Evolutionary conservation across 2,113 vertebrate genomes (phyloP), one percentile per base, ranked within the genome.

Genomic region (Trematomus loennbergii): DNA sequence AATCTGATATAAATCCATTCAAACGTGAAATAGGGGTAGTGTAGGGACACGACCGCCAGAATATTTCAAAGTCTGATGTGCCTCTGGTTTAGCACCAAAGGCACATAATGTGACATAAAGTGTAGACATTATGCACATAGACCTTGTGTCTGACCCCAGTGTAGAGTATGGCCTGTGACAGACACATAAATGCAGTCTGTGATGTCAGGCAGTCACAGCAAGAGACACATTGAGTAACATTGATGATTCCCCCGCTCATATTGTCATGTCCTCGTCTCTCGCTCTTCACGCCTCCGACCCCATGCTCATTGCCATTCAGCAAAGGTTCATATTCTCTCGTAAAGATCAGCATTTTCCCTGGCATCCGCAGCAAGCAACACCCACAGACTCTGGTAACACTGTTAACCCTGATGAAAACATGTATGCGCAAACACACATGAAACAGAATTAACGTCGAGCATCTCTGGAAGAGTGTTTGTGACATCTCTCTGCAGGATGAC

Each of bases 121-220:
- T 62, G 75, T 40, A 58, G 50, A 57, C 52, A 59, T 85, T 77
- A 88, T 73, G 68, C 68, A 75, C 64, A 78, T 25, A 80, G n/a
- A 73, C 80, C 78, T 85, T 82, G 69, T 43, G 18, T 78, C 29
- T 77, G 81, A 84, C 75, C 86, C 70, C 45, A 12, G 48, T 68
- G 65, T 61, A 22, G 20, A 50, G 36, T 0, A 18, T 16, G n/a
- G 45, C 64, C 57, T 16, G 63, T 85, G 65, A 75, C 70, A 60
- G 63, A 67, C 74, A 60, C 45, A 15, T 29, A 60, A 58, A 64
- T 58, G 67, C 4, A 60, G 50, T 71, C 29, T 50, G 46, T 58
- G 11, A 57, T 16, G 67, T 57, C 78, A 71, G 45, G 45, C 67
- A 70, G 50, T 65, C 69, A 20, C 45, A 49, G 58, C 15, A 33